Evolutionary conservation across 2,797 vertebrate species (phyloP).

Genomic region (Sparidentex hasta): DNA sequence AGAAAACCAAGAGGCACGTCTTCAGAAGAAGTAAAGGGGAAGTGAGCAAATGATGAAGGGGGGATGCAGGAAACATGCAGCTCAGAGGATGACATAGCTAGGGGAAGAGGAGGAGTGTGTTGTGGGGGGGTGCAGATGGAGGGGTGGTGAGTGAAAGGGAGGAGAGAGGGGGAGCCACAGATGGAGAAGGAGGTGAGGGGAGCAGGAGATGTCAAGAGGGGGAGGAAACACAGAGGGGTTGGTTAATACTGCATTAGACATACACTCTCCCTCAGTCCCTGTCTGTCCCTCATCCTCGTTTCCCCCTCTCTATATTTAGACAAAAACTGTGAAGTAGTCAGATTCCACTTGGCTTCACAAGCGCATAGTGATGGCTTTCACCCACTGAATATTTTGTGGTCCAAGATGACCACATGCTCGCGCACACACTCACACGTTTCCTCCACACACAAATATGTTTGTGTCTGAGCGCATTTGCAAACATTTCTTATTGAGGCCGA

Average conservation of each 20-base stretch:
- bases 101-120: slow-evolving; percentile 30
- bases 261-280: slow-evolving; percentile 64
- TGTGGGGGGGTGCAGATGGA: slow-evolving; percentile 60
- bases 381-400: slow-evolving; percentile 61
- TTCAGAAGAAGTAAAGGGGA: slow-evolving; percentile 19
- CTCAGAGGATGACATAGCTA: slow-evolving; percentile 36
- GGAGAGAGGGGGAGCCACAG: slow-evolving; percentile 67
- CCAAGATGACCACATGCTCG: slow-evolving; percentile 61
- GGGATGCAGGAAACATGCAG: slow-evolving; percentile 39
- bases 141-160: slow-evolving; percentile 55
- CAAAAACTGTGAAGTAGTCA: slow-evolving; percentile 84
- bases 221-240: slow-evolving; percentile 70
- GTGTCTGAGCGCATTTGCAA: slow-evolving; percentile 46
- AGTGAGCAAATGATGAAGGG: slow-evolving; percentile 35
- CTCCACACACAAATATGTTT: slow-evolving; percentile 45
- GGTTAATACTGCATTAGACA: slow-evolving; percentile 81
- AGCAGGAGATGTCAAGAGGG: slow-evolving; percentile 70
- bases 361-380: slow-evolving; percentile 79
- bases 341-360: slow-evolving; percentile 81
- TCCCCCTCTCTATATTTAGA: slow-evolving; percentile 84
- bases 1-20: slow-evolving; percentile 26
- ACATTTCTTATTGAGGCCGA: slow-evolving; percentile 46
- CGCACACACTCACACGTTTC: slow-evolving; percentile 35
- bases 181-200: slow-evolving; percentile 75
- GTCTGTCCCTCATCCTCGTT: slow-evolving; percentile 66